Base-by-base conservation (phyloP, 1,140 invertebrate species). In the Danaus melanippus region DNA sequence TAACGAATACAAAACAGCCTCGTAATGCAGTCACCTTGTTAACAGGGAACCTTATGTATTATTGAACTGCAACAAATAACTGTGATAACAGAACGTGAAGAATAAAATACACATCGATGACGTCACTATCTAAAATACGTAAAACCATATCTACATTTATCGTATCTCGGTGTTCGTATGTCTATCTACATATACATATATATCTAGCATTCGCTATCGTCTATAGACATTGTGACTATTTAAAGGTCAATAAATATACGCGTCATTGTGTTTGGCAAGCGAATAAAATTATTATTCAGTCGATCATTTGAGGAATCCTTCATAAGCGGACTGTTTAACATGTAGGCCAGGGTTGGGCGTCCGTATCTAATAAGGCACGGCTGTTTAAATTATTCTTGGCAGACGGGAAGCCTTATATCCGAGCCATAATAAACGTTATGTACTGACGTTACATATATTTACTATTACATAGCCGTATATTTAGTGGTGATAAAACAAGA, bases 41-140 rank as follows among this genome's bases (percentile, higher is more conserved):
- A 62, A 58, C 57, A 48, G 60, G 70, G 68, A 50, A 67, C 66
- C 66, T 78, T 70, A 73, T 66, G 68, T 75, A 67, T 79, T 76
- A 81, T 81, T 53, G 62, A 71, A 68, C 62, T 76, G 67, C 68
- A 77, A 69, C 65, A 70, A 79, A 75, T 76, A 74, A 75, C 65
- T 54, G 42, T 64, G 76, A 81, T 79, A 79, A 73, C 58, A 52
- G 58, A 46, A 66, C 69, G 71, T 73, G 69, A 76, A 78, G 60
- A 52, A 56, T 70, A 32, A 32, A 32, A 32, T 7, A 32, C 7
- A 32, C 21, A 3, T 32, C 21, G 21, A 32, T 32, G 2, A 32
- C 21, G 21, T 32, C 21, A 7, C 21, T 7, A 32, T 32, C 21
- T 7, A 0, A 32, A 32, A 32, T 32, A 32, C 21, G 21, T 32